These are phyloP conservation scores for Festucalex cinctus DNA, from an alignment of 2,113 vertebrate species.

Conservation along the genomic window DNA sequence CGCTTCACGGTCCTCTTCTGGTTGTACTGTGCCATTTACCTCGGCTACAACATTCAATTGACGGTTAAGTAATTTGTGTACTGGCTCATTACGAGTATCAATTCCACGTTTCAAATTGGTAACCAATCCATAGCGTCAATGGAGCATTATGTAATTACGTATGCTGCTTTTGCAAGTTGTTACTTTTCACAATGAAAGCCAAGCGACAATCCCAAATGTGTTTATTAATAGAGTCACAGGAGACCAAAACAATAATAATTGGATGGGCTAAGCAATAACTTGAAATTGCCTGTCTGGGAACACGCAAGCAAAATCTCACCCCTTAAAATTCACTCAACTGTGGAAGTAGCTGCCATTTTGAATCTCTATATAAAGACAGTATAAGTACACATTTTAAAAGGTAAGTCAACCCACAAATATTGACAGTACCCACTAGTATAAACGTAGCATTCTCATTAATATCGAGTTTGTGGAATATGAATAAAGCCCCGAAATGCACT, in stretches of 20 bases:
- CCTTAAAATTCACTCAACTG: neutral
- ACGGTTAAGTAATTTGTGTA: no score
- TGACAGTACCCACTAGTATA: no score
- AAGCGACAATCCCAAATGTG: neutral
- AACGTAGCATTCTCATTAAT: no score
- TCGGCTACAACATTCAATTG: no score
- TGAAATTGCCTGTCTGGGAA: constrained; percentile 3
- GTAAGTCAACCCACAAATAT: no score
- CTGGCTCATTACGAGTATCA: neutral
- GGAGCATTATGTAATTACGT: no score
- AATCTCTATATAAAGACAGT: constrained; percentile 1
- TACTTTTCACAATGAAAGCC: neutral
- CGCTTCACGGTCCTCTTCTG: neutral
- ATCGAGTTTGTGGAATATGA: no score
- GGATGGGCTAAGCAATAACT: neutral
- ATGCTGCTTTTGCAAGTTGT: neutral
- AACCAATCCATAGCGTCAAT: neutral
- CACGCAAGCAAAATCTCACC: constrained; percentile 10
- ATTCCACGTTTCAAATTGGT: neutral
- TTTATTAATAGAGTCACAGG: constrained; percentile 37
- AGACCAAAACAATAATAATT: neutral
- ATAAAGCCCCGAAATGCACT: no score
- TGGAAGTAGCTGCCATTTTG: constrained; percentile 59
- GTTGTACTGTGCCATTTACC: neutral
- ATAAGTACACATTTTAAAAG: neutral